Evolutionary conservation across 2,888 invertebrate genomes (phyloP).

Genomic region (Micropterix aruncella): DNA sequence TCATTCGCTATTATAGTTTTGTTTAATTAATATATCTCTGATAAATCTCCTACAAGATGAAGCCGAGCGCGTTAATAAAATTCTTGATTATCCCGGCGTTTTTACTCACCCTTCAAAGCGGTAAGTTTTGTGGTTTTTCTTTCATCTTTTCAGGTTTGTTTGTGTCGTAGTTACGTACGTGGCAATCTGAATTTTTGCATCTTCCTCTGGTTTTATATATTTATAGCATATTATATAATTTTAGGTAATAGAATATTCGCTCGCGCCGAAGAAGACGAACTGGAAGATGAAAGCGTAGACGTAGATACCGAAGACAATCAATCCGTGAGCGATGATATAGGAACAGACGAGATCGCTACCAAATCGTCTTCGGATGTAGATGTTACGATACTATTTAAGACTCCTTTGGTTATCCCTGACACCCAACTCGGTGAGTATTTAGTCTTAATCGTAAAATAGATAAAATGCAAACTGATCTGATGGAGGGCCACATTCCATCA

Average conservation of each 20-base stretch:
- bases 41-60: too few species aligned
- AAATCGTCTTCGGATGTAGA: slow-evolving; percentile 84
- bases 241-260: slow-evolving; percentile 36
- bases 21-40: neutral
- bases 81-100: slow-evolving; percentile 57
- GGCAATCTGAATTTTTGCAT: neutral
- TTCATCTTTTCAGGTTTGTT: slow-evolving; percentile 12
- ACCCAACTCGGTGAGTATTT: slow-evolving; percentile 53
- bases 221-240: slow-evolving; percentile 9
- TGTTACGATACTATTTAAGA: slow-evolving; percentile 79
- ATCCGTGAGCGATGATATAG: slow-evolving; percentile 45
- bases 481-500: too few species aligned
- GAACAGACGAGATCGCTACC: slow-evolving; percentile 49
- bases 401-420: slow-evolving; percentile 49
- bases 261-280: slow-evolving; percentile 51
- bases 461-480: too few species aligned
- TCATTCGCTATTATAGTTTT: neutral
- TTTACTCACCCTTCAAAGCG: slow-evolving; percentile 52
- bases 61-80: slow-evolving; percentile 20
- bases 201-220: neutral
- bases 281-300: slow-evolving; percentile 51
- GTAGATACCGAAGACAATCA: slow-evolving; percentile 50
- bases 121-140: slow-evolving; percentile 40
- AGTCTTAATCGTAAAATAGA: too few species aligned
- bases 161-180: neutral